Evolutionary conservation across 2,888 invertebrate genomes (phyloP).

Genomic region (Syrphus vitripennis): DNA sequence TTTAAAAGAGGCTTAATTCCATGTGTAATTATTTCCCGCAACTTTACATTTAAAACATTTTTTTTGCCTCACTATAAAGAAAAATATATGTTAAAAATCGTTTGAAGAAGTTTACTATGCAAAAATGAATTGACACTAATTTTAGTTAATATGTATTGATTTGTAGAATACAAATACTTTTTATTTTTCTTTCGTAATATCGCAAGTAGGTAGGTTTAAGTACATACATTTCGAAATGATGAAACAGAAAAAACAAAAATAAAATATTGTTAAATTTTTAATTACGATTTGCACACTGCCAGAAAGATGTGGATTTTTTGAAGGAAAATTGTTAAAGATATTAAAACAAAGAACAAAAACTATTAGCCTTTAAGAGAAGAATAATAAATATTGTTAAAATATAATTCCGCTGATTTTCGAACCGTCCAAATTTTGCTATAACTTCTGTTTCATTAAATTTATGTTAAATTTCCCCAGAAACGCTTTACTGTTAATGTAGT

Average conservation of each 20-base stretch:
- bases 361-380: slow-evolving; percentile 54
- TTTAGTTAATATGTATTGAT: not conserved
- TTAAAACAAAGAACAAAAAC: slow-evolving; percentile 18
- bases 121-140: slow-evolving; percentile 13
- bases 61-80: not conserved
- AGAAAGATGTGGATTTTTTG: slow-evolving; percentile 59
- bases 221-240: not conserved
- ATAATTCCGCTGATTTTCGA: slow-evolving; percentile 53
- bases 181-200: not conserved
- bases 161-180: not conserved
- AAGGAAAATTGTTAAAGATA: slow-evolving; percentile 35
- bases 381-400: slow-evolving; percentile 1
- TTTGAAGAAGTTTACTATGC: not conserved
- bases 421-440: slow-evolving; percentile 52
- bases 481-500: not conserved
- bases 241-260: slow-evolving; percentile 1
- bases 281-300: slow-evolving; percentile 70
- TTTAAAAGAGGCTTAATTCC: not conserved
- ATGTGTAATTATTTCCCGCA: not conserved
- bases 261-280: slow-evolving; percentile 16
- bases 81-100: not conserved
- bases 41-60: not conserved
- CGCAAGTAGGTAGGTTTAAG: slow-evolving; percentile 22
- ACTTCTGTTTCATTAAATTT: not conserved
- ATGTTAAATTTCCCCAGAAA: not conserved